Conservation (phyloP, 1,140 invertebrate species). For the Drosophila nigromelanica region DNA sequence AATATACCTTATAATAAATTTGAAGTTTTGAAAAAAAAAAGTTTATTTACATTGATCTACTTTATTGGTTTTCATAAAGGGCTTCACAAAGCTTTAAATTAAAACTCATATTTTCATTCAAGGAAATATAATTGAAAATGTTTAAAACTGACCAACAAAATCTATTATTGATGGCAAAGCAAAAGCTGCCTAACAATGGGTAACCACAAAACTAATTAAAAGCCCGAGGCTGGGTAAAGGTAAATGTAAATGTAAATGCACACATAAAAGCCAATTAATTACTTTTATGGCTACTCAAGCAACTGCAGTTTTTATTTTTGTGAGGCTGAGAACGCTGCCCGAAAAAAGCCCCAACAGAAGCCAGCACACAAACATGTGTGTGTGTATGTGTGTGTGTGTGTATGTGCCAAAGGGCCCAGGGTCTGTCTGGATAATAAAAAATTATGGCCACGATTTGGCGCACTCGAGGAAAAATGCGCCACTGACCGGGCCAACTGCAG, state of each 20-base stretch:
- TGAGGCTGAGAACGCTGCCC: not conserved
- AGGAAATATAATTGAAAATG: not conserved
- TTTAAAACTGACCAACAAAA: not conserved
- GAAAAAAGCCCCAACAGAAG: conserved; percentile 68
- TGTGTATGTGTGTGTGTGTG: conserved; percentile 12
- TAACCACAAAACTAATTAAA: conserved; percentile 69
- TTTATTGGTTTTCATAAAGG: no score
- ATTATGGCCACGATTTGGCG: conserved; percentile 79
- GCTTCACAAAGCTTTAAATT: no score
- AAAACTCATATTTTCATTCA: no score
- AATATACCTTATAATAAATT: not conserved
- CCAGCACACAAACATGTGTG: conserved; percentile 40
- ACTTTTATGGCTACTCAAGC: conserved; percentile 75
- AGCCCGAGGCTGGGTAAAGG: not conserved
- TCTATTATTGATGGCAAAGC: conserved; percentile 2
- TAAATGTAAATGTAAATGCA: conserved; percentile 7
- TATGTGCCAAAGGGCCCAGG: conserved; percentile 25
- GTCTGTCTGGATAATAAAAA: conserved; percentile 71
- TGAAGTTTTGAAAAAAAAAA: not conserved
- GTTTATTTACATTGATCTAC: not conserved
- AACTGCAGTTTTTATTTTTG: conserved; percentile 12
- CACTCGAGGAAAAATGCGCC: conserved; percentile 64
- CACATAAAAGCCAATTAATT: conserved; percentile 81
- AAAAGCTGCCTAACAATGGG: conserved; percentile 8
- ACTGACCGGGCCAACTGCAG: conserved; percentile 56